Conservation (phyloP, 2,888 invertebrate genomes). For the Mystacides longicornis region DNA sequence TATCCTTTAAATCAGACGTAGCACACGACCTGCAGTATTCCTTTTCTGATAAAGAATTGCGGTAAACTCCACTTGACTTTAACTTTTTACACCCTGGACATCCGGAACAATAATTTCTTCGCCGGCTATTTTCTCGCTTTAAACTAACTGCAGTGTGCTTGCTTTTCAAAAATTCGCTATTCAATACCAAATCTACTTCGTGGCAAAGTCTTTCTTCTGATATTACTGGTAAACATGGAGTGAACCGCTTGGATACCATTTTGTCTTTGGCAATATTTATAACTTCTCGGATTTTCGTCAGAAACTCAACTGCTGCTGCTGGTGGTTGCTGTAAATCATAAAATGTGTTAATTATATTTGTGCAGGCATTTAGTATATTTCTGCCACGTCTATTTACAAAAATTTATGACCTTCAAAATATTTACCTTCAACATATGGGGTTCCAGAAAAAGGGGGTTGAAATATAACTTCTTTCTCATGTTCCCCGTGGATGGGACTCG, state of each 20-base stretch:
- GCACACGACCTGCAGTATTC: conserved; percentile 52
- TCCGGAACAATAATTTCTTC: conserved; percentile 52
- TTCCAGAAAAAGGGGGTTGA: conserved; percentile 88
- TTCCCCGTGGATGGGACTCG: conserved; percentile 35
- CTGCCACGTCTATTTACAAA: too few relatives aligned
- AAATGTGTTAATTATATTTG: not conserved
- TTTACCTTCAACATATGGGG: conserved; percentile 70
- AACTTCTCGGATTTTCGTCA: conserved; percentile 82
- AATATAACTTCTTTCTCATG: conserved; percentile 69
- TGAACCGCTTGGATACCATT: conserved; percentile 73
- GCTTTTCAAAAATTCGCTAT: conserved; percentile 34
- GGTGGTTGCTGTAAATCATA: conserved; percentile 63
- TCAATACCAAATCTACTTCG: conserved; percentile 35
- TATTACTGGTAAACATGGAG: conserved; percentile 70
- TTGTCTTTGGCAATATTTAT: conserved; percentile 83
- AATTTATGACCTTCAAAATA: too few relatives aligned
- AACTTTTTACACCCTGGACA: conserved; percentile 58
- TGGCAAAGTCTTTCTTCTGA: conserved; percentile 65
- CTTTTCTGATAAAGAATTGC: conserved; percentile 37
- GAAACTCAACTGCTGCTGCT: conserved; percentile 82
- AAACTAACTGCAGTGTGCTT: conserved; percentile 47
- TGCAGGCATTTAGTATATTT: too few relatives aligned
- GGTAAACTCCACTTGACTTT: conserved; percentile 33
- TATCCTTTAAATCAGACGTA: conserved; percentile 61
- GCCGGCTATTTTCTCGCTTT: conserved; percentile 54